Base-by-base conservation (phyloP, 2,113 vertebrate species). In the Ariopsis seemanni region DNA sequence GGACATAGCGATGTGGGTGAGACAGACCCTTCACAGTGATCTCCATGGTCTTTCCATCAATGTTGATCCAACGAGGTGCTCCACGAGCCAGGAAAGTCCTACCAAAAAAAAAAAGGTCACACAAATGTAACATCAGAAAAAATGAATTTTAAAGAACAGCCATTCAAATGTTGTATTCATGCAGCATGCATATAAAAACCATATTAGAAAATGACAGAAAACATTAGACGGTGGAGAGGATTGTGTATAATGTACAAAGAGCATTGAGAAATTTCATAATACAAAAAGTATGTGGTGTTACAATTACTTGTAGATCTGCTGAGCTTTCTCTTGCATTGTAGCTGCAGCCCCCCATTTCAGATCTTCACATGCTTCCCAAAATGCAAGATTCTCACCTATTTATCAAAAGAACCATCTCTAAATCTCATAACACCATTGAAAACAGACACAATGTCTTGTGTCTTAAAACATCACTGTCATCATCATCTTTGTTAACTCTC, bases 331-430 rank as follows among this genome's bases (percentile, higher is more conserved):
- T 91, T 97, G 97, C 93, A 98, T 98, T 82, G 97, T 97, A 52
- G 95, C 96, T 48, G 98, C 97, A 53, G 98, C 95, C 77, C 98
- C 98, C 14, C 98, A 99, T 91, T 98, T 99, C 89, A 99, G 95
- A 90, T 99, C 98, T 88, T 99, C 98, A 86, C 98, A 99, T 27
- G 96, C 95, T 93, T 99, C 98, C 98, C 98, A 99, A 95, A 99
- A 99, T 15, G 97, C 96, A 95, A 99, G 93, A 89, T 99, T 99
- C 93, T 99, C 98, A 74, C 97, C 98, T 99, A 30, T 67, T 86
- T n/a, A 58, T 30, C 30, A 87, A 5, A 27, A 65, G 69, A 85
- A 84, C 25, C 34, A 50, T 85, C 18, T 52, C 27, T 27, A 7
- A 83, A 18, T n/a, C n/a, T 20, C 69, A 74, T 52, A 50, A 52